Base-by-base conservation (phyloP, 2,888 invertebrate genomes). In the Nymphalis c-album region DNA sequence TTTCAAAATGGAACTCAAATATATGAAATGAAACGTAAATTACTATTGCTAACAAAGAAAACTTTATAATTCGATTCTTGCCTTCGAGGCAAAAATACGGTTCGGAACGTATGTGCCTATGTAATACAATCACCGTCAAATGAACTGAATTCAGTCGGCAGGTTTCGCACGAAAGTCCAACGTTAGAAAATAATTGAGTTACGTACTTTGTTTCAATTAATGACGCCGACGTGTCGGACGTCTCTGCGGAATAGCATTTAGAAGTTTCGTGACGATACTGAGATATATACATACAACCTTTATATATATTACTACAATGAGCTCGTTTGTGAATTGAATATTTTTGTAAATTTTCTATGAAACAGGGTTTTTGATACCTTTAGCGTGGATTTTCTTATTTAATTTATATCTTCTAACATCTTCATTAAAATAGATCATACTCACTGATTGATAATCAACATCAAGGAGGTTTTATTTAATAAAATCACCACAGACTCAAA, bases 201-300 rank as follows among this genome's bases (percentile, higher is more conserved):
- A 75, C 74, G 73, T 77, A 79, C 78, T 77, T 78, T 77, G 77
- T 79, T 78, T 77, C 76, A 75, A 77, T 78, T 77, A 80, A 78
- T 78, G 78, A 75, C 61, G 71, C 66, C 70, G 61, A 72, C 76
- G 76, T 73, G 75, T 71, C 67, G 69, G 64, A 61, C 68, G 59
- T 63, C 70, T 70, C 67, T 63, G 67, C 61, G 68, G 70, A 65
- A 68, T 31, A 46, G 62, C 57, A 61, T 57, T 50, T 57, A 47
- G 55, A 46, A 68, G 53, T 65, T 70, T 64, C 53, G 40, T 50
- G 50, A 57, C 55, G 50, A 35, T 22, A 31, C 40, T n/a, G 20
- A 40, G 26, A 51, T 40, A 35, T 20, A 50, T 35, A 35, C 13
- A 13, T 13, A 62, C 13, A 60, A 18, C 3, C 4, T 1, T 22